Percentiles rank a stretch among this genome's conserved stretches.
phyloP scores from a whole-genome alignment of 1,140 invertebrate genomes.

The Trachymyrmex septentrionalis region DNA sequence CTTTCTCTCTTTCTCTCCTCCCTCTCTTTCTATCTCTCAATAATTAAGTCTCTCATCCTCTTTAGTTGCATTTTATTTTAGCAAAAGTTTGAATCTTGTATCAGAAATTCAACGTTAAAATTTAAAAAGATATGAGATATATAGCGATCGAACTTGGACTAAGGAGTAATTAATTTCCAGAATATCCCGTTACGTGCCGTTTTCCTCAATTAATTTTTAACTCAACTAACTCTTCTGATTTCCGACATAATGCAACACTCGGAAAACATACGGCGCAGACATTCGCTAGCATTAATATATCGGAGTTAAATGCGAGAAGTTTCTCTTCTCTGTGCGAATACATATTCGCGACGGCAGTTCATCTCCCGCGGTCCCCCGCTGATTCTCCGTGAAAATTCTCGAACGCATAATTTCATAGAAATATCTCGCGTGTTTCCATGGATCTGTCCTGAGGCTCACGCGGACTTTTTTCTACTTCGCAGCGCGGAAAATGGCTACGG shows the following conservation, averaged over 20 bases:
- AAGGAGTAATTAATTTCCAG: not conserved
- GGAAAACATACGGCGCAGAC: conserved; percentile 11
- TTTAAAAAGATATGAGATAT: not conserved
- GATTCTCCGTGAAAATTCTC: conserved; percentile 46
- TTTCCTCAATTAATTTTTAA: not conserved
- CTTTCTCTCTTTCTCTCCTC: not conserved
- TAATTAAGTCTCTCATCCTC: not conserved
- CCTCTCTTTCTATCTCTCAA: not conserved
- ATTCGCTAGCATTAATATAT: conserved; percentile 43
- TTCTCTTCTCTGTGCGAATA: conserved; percentile 17
- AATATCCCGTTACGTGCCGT: not conserved
- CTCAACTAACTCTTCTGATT: not conserved
- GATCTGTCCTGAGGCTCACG: conserved; percentile 15
- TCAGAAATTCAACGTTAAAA: not conserved
- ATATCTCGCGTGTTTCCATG: conserved; percentile 51
- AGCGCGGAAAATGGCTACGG: conserved; percentile 42
- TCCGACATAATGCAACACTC: not conserved
- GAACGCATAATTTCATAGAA: conserved; percentile 57
- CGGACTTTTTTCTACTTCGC: conserved; percentile 37
- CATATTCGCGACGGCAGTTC: conserved; percentile 15
- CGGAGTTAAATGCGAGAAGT: conserved; percentile 37
- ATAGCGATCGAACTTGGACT: not conserved
- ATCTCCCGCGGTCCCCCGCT: conserved; percentile 28
- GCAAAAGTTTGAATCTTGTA: conserved; percentile 7
- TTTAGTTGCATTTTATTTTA: not conserved